phyloP scores from a whole-genome alignment of 2,113 vertebrate genomes.

The Aspidoscelis tigris region DNA sequence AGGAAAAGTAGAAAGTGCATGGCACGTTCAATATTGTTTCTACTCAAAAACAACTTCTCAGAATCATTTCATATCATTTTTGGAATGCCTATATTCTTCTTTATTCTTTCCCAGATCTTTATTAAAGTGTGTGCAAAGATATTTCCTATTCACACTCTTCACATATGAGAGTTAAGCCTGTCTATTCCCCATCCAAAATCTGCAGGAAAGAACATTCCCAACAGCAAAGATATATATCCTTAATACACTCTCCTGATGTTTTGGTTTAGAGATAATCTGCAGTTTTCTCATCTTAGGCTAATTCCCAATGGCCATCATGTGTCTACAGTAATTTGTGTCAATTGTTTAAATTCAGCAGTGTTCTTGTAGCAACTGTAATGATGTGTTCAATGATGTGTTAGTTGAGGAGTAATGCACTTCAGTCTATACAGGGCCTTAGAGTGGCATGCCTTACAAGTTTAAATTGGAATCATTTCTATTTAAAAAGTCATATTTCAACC shows the following conservation, averaged over 20 bases:
- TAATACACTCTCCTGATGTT: constrained; percentile 41
- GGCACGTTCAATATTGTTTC: neutral
- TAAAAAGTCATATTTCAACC: neutral
- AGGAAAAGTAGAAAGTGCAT: neutral
- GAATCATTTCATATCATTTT: neutral
- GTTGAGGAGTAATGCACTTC: neutral
- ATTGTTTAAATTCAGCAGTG: constrained; percentile 42
- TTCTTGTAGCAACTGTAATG: constrained; percentile 19
- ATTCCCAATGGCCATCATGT: constrained; percentile 23
- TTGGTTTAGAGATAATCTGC: constrained; percentile 30
- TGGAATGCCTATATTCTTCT: constrained; percentile 2
- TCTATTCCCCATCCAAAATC: neutral
- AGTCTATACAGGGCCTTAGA: constrained; percentile 15
- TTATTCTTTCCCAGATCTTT: constrained; percentile 12
- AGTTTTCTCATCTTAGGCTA: constrained; percentile 37
- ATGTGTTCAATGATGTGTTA: neutral
- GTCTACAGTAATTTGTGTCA: constrained; percentile 50
- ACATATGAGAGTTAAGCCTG: neutral
- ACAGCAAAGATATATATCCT: neutral
- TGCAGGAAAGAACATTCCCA: neutral
- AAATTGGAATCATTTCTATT: neutral
- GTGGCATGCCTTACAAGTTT: neutral
- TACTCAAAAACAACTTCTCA: constrained; percentile 13
- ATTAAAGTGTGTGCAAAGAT: constrained; percentile 20
- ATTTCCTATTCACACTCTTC: constrained; percentile 19